A percentile compares a stretch with the other conserved stretches of the same genome.
Evolutionary conservation across 2,797 vertebrate genomes (phyloP).

Genomic region (Champsocephalus esox): DNA sequence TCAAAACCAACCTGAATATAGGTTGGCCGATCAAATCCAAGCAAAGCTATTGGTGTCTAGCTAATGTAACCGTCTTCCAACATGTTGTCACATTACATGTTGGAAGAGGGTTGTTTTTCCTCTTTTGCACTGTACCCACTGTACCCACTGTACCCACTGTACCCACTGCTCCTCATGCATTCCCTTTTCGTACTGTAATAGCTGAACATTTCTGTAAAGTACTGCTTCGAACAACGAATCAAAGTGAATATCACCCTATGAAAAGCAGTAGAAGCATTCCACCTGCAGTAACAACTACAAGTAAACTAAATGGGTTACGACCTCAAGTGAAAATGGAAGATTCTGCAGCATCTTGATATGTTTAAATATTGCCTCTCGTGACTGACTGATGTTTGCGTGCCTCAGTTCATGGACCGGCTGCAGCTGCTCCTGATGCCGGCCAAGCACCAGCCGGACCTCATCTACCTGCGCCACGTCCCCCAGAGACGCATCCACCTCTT

Average conservation of each 20-base stretch:
- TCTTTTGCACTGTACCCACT: background rate
- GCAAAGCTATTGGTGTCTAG: background rate
- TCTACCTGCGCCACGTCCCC: slow-evolving; percentile 98
- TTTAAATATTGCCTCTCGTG: background rate
- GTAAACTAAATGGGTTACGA: background rate
- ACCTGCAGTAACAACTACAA: too few species aligned
- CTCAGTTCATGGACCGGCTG: slow-evolving; percentile 97
- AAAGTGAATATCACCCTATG: too few species aligned
- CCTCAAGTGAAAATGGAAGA: too few species aligned
- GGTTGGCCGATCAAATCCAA: background rate
- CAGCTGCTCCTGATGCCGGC: slow-evolving; percentile 97
- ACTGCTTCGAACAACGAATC: too few species aligned
- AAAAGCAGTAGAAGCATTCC: too few species aligned
- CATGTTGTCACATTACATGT: background rate
- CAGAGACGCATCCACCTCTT: slow-evolving; percentile 96
- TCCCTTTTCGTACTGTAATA: too few species aligned
- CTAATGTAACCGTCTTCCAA: background rate
- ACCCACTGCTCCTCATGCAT: too few species aligned
- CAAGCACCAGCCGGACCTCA: slow-evolving; percentile 98
- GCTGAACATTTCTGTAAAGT: too few species aligned
- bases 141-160: too few species aligned
- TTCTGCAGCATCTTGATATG: background rate
- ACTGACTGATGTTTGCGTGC: background rate
- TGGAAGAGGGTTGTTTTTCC: background rate
- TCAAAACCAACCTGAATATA: background rate